Percentiles rank a stretch among this genome's conserved stretches.
phyloP scores from a whole-genome alignment of 2,797 vertebrate genomes.

The Smutsia temminckii region DNA sequence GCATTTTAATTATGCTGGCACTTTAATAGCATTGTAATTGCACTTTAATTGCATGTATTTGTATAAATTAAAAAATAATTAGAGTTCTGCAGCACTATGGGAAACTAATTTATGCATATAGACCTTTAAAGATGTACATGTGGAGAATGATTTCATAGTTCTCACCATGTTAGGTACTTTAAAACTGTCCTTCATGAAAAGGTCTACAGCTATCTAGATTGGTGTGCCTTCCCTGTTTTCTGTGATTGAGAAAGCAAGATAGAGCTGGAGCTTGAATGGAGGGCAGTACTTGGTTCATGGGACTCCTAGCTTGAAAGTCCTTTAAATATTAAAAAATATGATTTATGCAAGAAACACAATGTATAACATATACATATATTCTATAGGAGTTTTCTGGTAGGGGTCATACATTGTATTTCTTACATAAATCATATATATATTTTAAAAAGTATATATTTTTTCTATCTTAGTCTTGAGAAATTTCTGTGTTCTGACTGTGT shows the following conservation, averaged over 20 bases:
- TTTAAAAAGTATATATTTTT: neutral
- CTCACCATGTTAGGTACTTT: conserved; percentile 28
- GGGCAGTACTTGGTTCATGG: neutral
- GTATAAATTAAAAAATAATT: conserved; percentile 84
- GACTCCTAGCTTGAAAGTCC: neutral
- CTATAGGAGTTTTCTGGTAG: neutral
- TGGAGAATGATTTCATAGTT: conserved; percentile 70
- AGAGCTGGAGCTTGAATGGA: neutral
- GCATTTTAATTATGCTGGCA: conserved; percentile 86
- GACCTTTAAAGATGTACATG: conserved; percentile 60
- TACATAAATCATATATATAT: neutral
- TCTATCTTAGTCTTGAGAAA: conserved; percentile 38
- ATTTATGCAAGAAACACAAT: neutral
- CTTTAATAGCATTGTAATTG: conserved; percentile 85
- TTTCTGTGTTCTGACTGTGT: conserved; percentile 53
- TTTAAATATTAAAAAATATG: conserved; percentile 42
- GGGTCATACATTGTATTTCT: neutral
- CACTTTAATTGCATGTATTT: conserved; percentile 83
- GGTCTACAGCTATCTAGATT: neutral
- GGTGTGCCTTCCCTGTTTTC: neutral
- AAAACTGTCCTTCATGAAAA: conserved; percentile 48
- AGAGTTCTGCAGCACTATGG: conserved; percentile 62
- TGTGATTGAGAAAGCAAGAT: neutral
- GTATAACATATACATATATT: neutral
- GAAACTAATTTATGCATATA: conserved; percentile 77